Evolutionary conservation across 2,113 vertebrate species (phyloP).

Genomic region (Octodon degus): DNA sequence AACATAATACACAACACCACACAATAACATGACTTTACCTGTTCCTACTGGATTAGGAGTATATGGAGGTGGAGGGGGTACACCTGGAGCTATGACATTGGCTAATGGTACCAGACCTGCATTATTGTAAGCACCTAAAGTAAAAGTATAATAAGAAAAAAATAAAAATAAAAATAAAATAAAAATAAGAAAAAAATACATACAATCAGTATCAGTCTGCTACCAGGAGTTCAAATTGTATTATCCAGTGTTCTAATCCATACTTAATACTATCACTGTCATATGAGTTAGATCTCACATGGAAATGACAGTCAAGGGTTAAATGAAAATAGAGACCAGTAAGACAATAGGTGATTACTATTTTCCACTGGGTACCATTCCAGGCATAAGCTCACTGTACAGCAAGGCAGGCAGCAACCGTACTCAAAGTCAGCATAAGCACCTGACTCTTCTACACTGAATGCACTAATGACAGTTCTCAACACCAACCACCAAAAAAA

Average conservation of each 20-base stretch:
- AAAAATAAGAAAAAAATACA: neutral
- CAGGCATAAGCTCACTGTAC: neutral
- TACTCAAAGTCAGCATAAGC: neutral
- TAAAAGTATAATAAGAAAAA: conserved; percentile 50
- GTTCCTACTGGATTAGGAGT: conserved; percentile 90
- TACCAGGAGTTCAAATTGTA: neutral
- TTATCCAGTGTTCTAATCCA: neutral
- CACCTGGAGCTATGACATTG: conserved; percentile 93
- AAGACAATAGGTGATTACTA: neutral
- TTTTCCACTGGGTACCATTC: neutral
- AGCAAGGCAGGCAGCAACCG: neutral
- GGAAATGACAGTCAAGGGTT: neutral
- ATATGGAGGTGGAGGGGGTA: conserved; percentile 93
- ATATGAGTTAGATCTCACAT: neutral
- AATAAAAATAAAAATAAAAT: too few species aligned
- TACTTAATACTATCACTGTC: neutral
- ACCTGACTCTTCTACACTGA: neutral
- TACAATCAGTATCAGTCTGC: neutral
- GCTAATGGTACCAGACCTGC: conserved; percentile 95
- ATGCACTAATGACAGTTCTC: neutral
- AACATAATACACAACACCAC: neutral
- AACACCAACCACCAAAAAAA: neutral
- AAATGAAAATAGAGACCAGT: neutral
- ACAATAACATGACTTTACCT: conserved; percentile 88
- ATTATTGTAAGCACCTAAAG: conserved; percentile 97